Base-by-base conservation (phyloP, 2,113 vertebrate genomes). In the Heterochromis multidens region DNA sequence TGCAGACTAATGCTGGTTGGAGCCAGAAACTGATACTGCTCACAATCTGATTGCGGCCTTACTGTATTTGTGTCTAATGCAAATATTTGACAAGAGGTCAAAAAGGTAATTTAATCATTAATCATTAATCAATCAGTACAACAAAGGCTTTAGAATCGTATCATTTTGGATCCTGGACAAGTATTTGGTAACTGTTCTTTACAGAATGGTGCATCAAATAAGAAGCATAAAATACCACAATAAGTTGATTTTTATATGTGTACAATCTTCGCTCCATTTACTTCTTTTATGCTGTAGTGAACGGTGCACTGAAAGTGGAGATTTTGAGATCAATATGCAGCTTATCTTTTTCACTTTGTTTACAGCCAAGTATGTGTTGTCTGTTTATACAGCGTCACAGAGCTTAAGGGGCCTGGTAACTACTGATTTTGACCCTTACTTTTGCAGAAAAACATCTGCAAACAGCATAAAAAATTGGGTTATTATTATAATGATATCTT, bases 291-390 rank as follows among this genome's bases (percentile, higher is more conserved):
- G 35, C 8, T 70, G 37, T 23, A 70, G 23, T 27, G 17, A 70
- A 70, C 65, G 0, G 14, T 0, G 14, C 14, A 1, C 0, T 67
- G n/a, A 17, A 46, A 46, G 63, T 70, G 14, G 14, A 46, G 63
- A 70, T 46, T 67, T 70, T 70, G 14, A 70, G 65, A 46, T 19
- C 37, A 37, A 5, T 33, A 5, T 35, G 33, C 3, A 43, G 63
- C 35, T 67, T 43, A 43, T 67, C 0, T 67, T 0, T 2, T 67
- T 1, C 35, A 40, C 4, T 67, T 67, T 67, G 35, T 67, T 67
- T 13, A 23, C 33, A 37, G 12, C 33, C 21, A 65, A 0, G 21
- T 40, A 33, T 65, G 62, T 65, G 61, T 65, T 65, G 33, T 67
- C 35, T 43, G 37, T 70, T 46, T 10, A 46, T 17, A 70, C 65